Evolutionary conservation across 2,888 invertebrate species (phyloP).

Genomic region (Actias luna): DNA sequence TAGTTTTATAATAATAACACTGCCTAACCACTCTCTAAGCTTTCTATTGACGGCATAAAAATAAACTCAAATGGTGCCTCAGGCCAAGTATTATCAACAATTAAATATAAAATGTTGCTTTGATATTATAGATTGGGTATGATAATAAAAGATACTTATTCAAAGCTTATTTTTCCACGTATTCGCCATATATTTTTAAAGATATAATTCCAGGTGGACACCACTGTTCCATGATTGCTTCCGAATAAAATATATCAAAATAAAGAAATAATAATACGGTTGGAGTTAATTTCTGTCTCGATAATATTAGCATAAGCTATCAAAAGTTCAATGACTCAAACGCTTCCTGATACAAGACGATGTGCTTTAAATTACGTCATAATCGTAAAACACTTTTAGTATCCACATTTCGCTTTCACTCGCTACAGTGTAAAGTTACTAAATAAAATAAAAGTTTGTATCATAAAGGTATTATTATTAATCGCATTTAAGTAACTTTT

Average conservation of each 20-base stretch:
- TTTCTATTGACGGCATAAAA: too few relatives aligned
- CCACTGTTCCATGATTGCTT: neutral
- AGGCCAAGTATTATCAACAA: too few relatives aligned
- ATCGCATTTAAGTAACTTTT: neutral
- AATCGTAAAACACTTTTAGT: slow-evolving; percentile 6
- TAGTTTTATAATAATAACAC: too few relatives aligned
- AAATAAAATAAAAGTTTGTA: neutral
- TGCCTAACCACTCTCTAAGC: too few relatives aligned
- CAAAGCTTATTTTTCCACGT: too few relatives aligned
- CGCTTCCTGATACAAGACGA: neutral
- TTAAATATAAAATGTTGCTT: too few relatives aligned
- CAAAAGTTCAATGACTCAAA: slow-evolving; percentile 10
- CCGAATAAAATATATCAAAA: neutral
- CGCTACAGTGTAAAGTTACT: neutral
- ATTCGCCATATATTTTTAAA: too few relatives aligned
- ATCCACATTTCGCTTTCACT: neutral
- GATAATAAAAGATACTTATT: too few relatives aligned
- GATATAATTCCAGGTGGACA: too few relatives aligned
- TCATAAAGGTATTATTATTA: neutral
- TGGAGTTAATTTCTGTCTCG: neutral
- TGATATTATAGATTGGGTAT: too few relatives aligned
- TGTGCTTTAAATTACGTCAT: neutral
- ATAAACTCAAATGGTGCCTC: too few relatives aligned
- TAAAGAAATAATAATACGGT: neutral
- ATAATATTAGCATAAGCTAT: slow-evolving; percentile 11